phyloP scores from a whole-genome alignment of 2,797 vertebrate genomes.

The Brotula barbata region DNA sequence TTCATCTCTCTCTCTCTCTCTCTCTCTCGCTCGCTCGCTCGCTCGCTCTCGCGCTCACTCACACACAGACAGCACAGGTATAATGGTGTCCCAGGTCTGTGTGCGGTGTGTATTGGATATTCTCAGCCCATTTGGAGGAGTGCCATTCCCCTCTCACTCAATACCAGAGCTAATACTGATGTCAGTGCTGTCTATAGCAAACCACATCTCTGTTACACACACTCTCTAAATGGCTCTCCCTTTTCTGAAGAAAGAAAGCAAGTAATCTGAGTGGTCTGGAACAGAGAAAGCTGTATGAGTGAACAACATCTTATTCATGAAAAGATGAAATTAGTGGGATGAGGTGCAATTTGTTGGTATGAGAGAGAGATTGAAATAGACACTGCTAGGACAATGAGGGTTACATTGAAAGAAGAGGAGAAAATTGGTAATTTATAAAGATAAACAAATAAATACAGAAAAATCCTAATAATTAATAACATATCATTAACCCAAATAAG shows the following conservation, averaged over 20 bases:
- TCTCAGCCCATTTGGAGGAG: slow-evolving; percentile 27
- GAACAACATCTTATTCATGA: slow-evolving; percentile 51
- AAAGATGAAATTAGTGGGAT: slow-evolving; percentile 28
- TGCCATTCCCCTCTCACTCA: slow-evolving; percentile 63
- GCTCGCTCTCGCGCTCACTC: slow-evolving; percentile 20
- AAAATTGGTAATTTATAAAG: slow-evolving; percentile 8
- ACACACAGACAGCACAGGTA: slow-evolving; percentile 31
- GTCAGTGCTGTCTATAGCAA: slow-evolving; percentile 58
- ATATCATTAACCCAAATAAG: no score
- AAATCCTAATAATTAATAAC: no score
- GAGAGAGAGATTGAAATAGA: slow-evolving; percentile 28
- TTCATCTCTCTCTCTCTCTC: slow-evolving; percentile 22
- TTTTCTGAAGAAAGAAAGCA: slow-evolving; percentile 20
- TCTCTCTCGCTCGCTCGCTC: slow-evolving; percentile 12
- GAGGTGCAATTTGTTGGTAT: slow-evolving; percentile 10
- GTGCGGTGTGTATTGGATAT: not conserved
- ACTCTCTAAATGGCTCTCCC: not conserved
- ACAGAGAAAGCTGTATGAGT: slow-evolving; percentile 23
- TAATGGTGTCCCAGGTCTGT: slow-evolving; percentile 18
- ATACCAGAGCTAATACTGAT: slow-evolving; percentile 59
- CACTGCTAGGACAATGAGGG: slow-evolving; percentile 21
- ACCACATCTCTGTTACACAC: slow-evolving; percentile 44
- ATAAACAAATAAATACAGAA: not conserved
- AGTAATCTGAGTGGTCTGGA: slow-evolving; percentile 12
- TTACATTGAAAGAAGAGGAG: slow-evolving; percentile 14